Percentiles rank a stretch among this genome's conserved stretches.
Evolutionary conservation across 2,113 vertebrate species (phyloP).

Genomic region (Pseudorasbora parva): DNA sequence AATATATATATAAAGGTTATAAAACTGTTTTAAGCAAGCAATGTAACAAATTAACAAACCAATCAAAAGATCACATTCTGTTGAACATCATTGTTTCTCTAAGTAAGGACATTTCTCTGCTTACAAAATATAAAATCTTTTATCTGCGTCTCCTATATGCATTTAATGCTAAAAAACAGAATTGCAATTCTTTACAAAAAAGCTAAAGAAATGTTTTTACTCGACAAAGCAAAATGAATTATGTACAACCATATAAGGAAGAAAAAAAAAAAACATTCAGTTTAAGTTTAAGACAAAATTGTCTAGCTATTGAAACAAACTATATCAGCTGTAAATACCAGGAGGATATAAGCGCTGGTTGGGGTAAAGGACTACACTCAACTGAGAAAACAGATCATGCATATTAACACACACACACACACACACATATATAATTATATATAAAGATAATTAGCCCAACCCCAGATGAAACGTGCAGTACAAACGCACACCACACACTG

Average conservation of each 20-base stretch:
- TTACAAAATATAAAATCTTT: slow-evolving; percentile 4
- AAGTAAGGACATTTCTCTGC: neutral
- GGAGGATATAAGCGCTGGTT: neutral
- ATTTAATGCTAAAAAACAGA: neutral
- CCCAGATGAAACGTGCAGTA: neutral
- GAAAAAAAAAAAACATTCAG: neutral
- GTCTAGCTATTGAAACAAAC: neutral
- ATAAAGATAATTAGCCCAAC: neutral
- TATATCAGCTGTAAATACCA: neutral
- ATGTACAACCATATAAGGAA: neutral
- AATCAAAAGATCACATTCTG: neutral
- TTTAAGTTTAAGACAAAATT: neutral
- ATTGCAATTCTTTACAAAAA: neutral
- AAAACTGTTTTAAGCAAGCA: neutral
- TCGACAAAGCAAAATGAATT: neutral
- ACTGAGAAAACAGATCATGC: neutral
- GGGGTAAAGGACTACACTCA: neutral
- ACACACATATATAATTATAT: neutral
- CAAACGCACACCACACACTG: neutral
- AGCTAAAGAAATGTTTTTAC: neutral
- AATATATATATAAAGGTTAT: slow-evolving; percentile 11
- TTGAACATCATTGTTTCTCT: neutral
- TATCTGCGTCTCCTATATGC: neutral
- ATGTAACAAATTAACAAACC: neutral
- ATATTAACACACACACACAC: neutral